Percentiles rank a stretch among this genome's conserved stretches.
Evolutionary conservation across 2,113 vertebrate genomes (phyloP).

Genomic region (Amblyornis subalaris): DNA sequence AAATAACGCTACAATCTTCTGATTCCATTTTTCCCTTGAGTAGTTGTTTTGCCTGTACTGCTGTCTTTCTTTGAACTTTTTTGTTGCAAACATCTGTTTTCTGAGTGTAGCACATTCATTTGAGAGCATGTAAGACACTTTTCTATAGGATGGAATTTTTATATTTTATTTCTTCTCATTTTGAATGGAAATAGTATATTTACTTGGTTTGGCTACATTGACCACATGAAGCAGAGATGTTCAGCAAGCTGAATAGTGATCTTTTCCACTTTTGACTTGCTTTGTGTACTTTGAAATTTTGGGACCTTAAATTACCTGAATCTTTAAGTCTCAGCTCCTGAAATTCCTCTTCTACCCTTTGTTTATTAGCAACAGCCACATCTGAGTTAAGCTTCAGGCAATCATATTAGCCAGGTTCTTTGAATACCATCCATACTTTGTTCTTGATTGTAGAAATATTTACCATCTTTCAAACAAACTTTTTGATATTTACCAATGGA

Average conservation of each 20-base stretch:
- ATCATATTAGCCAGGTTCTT: neutral
- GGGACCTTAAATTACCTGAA: neutral
- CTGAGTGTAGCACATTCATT: neutral
- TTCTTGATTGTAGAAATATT: conserved; percentile 19
- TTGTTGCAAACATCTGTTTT: neutral
- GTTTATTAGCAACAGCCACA: neutral
- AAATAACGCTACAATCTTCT: neutral
- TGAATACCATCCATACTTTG: neutral
- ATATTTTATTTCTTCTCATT: neutral
- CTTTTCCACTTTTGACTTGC: neutral
- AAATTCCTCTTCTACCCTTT: neutral
- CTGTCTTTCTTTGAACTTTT: neutral
- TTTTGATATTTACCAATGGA: neutral
- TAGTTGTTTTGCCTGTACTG: neutral
- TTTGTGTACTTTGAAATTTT: neutral
- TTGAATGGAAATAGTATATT: neutral
- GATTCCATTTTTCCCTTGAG: neutral
- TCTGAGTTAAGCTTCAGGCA: neutral
- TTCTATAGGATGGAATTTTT: neutral
- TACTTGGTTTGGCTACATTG: neutral
- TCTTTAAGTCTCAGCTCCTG: neutral
- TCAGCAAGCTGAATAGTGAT: neutral
- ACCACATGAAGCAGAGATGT: neutral
- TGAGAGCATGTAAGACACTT: neutral
- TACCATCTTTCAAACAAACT: neutral